phyloP scores from a whole-genome alignment of 2,113 vertebrate species.

The Perca flavescens region DNA sequence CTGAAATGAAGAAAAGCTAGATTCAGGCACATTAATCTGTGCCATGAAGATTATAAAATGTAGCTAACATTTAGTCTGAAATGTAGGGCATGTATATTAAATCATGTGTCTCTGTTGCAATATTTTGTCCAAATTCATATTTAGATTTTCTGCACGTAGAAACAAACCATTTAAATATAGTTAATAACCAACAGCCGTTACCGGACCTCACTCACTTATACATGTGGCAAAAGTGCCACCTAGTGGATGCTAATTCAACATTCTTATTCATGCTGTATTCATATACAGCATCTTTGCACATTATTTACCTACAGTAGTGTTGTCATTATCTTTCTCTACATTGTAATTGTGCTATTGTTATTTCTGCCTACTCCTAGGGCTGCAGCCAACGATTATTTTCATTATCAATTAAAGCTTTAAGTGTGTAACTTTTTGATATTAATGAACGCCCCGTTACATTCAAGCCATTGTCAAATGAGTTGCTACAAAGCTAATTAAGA shows the following conservation, averaged over 20 bases:
- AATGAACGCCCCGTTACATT: too few species aligned
- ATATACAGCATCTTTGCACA: background rate
- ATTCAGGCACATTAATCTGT: constrained; percentile 23
- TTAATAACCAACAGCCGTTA: background rate
- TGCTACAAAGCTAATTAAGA: too few species aligned
- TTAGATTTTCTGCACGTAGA: constrained; percentile 11
- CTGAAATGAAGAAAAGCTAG: constrained; percentile 50
- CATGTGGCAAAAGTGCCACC: constrained; percentile 37
- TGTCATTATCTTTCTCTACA: background rate
- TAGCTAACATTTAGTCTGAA: constrained; percentile 8
- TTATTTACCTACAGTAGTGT: background rate
- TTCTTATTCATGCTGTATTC: background rate
- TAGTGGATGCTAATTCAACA: constrained; percentile 34
- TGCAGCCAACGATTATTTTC: background rate
- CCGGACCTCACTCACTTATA: background rate
- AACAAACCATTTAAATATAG: background rate
- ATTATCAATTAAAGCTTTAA: too few species aligned
- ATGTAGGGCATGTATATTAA: constrained; percentile 24
- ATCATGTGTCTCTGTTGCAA: background rate
- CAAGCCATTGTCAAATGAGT: too few species aligned
- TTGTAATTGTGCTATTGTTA: background rate
- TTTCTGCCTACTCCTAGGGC: background rate
- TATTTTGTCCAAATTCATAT: constrained; percentile 4
- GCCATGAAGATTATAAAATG: constrained; percentile 32
- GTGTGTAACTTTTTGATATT: too few species aligned